Percentiles rank a stretch among this genome's conserved stretches.
phyloP scores from a whole-genome alignment of 1,140 invertebrate species.

The Eurosta solidaginis region DNA sequence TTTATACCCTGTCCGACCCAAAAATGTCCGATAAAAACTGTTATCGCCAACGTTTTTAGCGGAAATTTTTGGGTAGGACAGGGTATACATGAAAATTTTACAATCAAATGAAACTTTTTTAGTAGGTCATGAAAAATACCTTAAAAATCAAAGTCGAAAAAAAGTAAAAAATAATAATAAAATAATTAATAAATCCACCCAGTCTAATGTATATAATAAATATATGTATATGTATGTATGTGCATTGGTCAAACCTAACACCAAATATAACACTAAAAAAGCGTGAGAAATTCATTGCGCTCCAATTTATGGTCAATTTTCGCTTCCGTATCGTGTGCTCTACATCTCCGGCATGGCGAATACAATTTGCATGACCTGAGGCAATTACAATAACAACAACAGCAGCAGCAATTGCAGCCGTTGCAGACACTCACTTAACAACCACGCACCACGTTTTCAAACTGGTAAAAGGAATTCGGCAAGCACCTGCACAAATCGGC shows the following conservation, averaged over 20 bases:
- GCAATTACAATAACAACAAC: not conserved
- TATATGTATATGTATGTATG: not conserved
- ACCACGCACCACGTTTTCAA: not conserved
- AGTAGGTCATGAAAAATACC: too few species aligned
- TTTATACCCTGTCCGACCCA: too few species aligned
- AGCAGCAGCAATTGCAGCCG: too few species aligned
- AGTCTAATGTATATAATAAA: too few species aligned
- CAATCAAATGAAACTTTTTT: too few species aligned
- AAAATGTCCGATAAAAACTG: too few species aligned
- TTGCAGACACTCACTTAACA: not conserved
- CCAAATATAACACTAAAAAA: not conserved
- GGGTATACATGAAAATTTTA: too few species aligned
- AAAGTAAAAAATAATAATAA: too few species aligned
- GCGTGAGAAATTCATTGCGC: conserved; percentile 17
- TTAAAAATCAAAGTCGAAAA: too few species aligned
- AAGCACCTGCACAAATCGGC: not conserved
- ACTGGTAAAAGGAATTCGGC: not conserved
- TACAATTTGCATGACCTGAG: not conserved
- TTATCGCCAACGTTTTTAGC: too few species aligned
- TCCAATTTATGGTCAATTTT: not conserved
- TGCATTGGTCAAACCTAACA: not conserved
- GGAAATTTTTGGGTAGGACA: too few species aligned
- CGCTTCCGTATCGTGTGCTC: conserved; percentile 24
- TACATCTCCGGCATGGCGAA: not conserved
- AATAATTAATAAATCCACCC: too few species aligned